Evolutionary conservation across 2,888 invertebrate genomes (phyloP), one percentile per base, ranked within the genome.

Genomic region (Saturnia japonica): DNA sequence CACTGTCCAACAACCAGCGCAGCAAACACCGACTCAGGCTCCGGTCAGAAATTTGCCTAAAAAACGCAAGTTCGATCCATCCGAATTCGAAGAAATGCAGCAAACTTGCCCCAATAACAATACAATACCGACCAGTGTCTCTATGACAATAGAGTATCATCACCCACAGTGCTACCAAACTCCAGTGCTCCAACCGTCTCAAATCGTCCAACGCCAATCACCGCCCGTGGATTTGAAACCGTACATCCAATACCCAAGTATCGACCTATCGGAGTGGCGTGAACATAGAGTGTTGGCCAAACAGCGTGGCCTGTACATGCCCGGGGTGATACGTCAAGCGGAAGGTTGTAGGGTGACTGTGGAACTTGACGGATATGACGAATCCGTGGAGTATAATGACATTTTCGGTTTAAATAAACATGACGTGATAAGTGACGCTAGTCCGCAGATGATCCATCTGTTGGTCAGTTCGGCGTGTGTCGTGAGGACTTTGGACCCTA

Each of bases 201-300:
- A 91, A 0, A 89, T 92, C 67, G 84, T 91, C 47, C 91, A 86
- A 74, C 90, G 93, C 62, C 93, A 94, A 1, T 95, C 95, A 1
- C 95, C 95, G 72, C 94, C 95, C 57, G 87, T 91, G 25, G 95
- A 95, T 54, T 89, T 95, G 57, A 95, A 95, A 74, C 79, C 85
- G 2, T 91, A 85, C 77, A 83, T 89, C 43, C 85, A 85, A 76
- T 96, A 95, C 83, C 95, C 95, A 19, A 94, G 94, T 80, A 95
- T 99, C 76, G 98, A 99, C 93, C 95, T 99, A 79, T 96, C 96
- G 82, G 99, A 99, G 91, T 99, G 99, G 99, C 96, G 96, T 79
- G 97, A 98, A 84, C 98, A 98, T 87, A 95, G 99, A 80, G 98
- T 99, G 73, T 94, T 99, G 80, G 99, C 99, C 62, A 97, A 97